Conservation (phyloP, 2,113 vertebrate species). For the Jaculus jaculus region DNA sequence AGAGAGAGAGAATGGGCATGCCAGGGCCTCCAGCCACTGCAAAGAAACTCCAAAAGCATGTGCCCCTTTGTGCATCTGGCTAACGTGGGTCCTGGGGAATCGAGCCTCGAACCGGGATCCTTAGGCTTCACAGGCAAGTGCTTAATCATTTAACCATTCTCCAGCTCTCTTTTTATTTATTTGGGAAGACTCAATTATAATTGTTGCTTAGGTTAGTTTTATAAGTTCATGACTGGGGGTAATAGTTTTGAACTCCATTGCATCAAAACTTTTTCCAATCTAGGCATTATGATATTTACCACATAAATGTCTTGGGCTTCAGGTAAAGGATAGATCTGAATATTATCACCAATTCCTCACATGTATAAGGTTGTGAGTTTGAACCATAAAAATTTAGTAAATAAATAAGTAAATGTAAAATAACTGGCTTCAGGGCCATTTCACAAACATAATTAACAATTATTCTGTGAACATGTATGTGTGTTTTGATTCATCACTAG, state of each 20-base stretch:
- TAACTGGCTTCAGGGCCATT: not conserved
- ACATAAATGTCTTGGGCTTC: not conserved
- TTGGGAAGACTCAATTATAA: not conserved
- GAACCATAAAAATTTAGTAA: not conserved
- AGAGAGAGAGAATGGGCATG: too few relatives aligned
- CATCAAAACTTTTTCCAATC: constrained; percentile 13
- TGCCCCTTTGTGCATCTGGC: too few relatives aligned
- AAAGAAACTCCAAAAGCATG: too few relatives aligned
- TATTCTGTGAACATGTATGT: not conserved
- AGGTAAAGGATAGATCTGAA: not conserved
- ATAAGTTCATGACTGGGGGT: not conserved
- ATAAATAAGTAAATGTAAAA: not conserved
- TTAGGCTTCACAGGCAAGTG: too few relatives aligned
- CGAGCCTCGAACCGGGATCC: too few relatives aligned
- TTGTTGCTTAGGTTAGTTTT: not conserved
- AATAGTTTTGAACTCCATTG: not conserved
- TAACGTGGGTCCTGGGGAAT: too few relatives aligned
- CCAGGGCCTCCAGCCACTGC: too few relatives aligned
- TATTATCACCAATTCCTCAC: not conserved
- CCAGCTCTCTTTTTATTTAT: constrained; percentile 19
- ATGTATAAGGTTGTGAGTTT: not conserved
- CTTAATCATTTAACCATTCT: too few relatives aligned
- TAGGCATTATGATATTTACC: not conserved
- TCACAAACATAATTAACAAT: not conserved
- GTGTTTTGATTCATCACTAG: not conserved